These are phyloP conservation scores for Dermatemys mawii DNA, from an alignment of 2,113 vertebrate genomes.

Conservation along the genomic window DNA sequence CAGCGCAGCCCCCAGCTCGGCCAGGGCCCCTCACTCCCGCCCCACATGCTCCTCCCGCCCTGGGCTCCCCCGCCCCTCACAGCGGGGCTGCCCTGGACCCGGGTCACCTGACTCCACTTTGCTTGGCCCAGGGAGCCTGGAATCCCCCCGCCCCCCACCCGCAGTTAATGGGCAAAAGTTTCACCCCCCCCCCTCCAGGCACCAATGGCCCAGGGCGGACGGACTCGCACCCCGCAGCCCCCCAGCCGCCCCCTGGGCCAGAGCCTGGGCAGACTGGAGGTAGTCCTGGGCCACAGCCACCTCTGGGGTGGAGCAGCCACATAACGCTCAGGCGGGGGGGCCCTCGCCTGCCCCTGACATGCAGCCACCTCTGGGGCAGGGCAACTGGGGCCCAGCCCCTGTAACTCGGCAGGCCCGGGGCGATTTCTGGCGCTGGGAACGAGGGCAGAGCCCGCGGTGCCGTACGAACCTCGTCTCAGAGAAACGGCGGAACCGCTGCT, in stretches of 20 bases:
- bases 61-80: not conserved
- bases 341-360: not conserved
- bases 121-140: accelerated
- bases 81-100: not conserved
- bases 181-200: too few relatives aligned
- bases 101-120: not conserved
- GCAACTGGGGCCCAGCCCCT: not conserved
- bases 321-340: too few relatives aligned
- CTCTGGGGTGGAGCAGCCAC: not conserved
- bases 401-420: not conserved
- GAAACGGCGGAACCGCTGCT: not conserved
- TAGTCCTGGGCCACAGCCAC: not conserved
- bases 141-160: not conserved
- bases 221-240: too few relatives aligned
- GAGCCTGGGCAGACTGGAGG: too few relatives aligned
- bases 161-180: too few relatives aligned
- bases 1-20: too few relatives aligned
- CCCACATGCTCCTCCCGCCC: not conserved
- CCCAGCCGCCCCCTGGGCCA: too few relatives aligned
- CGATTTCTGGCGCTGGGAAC: not conserved
- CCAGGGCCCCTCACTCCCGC: not conserved
- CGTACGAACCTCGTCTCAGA: not conserved
- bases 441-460: not conserved
- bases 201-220: too few relatives aligned
- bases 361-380: not conserved